Base-by-base conservation (phyloP, 1,140 invertebrate genomes). In the Paralvinella palmiformis region DNA sequence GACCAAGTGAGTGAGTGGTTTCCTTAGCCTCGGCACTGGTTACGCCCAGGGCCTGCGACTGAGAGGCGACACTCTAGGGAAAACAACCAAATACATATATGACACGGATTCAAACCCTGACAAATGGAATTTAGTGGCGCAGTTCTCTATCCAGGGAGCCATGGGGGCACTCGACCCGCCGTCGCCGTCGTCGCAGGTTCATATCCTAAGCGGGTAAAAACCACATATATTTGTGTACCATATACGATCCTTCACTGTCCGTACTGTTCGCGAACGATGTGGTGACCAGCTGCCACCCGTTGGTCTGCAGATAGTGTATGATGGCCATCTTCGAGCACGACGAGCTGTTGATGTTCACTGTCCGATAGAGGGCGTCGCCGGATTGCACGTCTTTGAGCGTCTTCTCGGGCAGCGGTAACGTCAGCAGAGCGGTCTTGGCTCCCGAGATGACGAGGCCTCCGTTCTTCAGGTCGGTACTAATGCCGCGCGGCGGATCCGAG, bases 181-280 rank as follows among this genome's bases (percentile, higher is more conserved):
- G n/a, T n/a, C n/a, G n/a, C n/a, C n/a, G n/a, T n/a, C n/a, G n/a
- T n/a, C n/a, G n/a, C n/a, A n/a, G n/a, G n/a, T n/a, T n/a, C n/a
- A n/a, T n/a, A n/a, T n/a, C n/a, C n/a, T n/a, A n/a, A n/a, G n/a
- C 59, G 1, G 63, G 63, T 27, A 60, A 44, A 58, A 55, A 65
- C 66, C 66, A 68, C 17, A 68, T 65, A 56, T 68, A 68, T 35
- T 68, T 64, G 44, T 68, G 66, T n/a, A 68, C 56, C 62, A 68
- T 68, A 58, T 65, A 68, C 1, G 66, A 68, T 4, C 66, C 66
- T n/a, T 68, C 66, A 35, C 44, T 64, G 62, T 68, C 62, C 1
- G 66, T 68, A 29, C 48, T 60, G 56, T 68, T 64, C 5, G 63
- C 44, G 41, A 68, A 64, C 13, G 62, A 56, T n/a, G 62, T 62